Evolutionary conservation across 2,888 invertebrate genomes (phyloP), one percentile per base, ranked within the genome.

Genomic region (Drosophila macrothrix): DNA sequence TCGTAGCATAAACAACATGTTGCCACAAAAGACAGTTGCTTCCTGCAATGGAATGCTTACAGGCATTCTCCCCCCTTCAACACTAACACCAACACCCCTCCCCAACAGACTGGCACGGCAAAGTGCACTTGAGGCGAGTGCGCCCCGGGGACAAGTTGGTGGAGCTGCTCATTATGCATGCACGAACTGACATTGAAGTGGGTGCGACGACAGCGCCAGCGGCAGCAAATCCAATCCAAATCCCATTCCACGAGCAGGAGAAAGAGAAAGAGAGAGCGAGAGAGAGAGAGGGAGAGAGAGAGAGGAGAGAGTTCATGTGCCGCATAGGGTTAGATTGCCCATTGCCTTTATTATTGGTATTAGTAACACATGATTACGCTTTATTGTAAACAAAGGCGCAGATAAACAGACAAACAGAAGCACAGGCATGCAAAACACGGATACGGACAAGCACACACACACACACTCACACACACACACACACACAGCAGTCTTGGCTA

Each of bases 351-450:
- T 89, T 85, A 89, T 89, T 89, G 89, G 85, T 85, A 85, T 85
- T 87, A 82, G 86, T 90, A 88, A 85, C 87, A 90, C 87, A 88
- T 88, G 90, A 88, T 88, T 88, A 90, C 88, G 83, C 80, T 88
- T 76, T 78, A 79, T 73, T 90, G 90, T 88, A 88, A 90, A 88
- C 87, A 88, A 90, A 86, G 76, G 78, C 88, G 39, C 59, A 78
- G 74, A 90, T 85, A 88, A 89, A 85, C 89, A 85, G 77, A 54
- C 80, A 73, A 77, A 77, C 80, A 77, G 75, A 68, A 61, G 64
- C 67, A 71, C 72, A 68, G 76, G 50, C 28, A 58, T 53, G 60
- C 72, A 65, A 65, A 64, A 64, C 54, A 73, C 64, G 58, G 63
- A 72, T 59, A 49, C 72, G 35, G 46, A 28, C 41, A 41, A 52